Conservation (phyloP, 2,888 invertebrate species). For the Drosophila melanocephala region DNA sequence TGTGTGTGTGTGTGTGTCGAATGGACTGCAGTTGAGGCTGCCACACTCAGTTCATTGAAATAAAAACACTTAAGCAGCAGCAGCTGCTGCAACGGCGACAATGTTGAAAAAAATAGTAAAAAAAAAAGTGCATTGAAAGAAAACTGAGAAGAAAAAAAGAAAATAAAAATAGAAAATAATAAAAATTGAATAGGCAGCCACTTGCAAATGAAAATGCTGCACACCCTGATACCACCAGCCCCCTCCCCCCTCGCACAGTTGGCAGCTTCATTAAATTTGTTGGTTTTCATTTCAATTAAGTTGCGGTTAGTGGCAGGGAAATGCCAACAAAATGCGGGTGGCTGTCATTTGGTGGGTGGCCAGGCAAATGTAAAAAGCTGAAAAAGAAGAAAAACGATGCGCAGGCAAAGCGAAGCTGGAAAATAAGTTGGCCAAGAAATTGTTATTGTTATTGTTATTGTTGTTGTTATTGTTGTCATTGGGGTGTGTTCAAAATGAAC, state of each 20-base stretch:
- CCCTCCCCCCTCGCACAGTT: no score
- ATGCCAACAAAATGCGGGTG: constrained; percentile 61
- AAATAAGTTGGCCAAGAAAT: constrained; percentile 24
- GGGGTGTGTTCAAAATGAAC: neutral
- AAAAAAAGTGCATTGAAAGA: constrained; percentile 18
- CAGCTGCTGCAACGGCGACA: constrained; percentile 48
- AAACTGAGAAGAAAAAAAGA: constrained; percentile 3
- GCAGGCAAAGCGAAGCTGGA: neutral
- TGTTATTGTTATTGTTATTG: constrained; percentile 30
- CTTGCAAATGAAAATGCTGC: constrained; percentile 58
- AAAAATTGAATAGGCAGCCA: constrained; percentile 10
- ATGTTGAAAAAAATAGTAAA: constrained; percentile 30
- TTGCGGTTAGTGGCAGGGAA: constrained; percentile 74
- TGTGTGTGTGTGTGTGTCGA: neutral
- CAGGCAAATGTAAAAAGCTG: constrained; percentile 2
- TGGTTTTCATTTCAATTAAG: constrained; percentile 77
- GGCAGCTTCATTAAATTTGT: constrained; percentile 73
- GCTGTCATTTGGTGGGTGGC: constrained; percentile 41
- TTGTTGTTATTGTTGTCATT: neutral
- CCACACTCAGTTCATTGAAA: constrained; percentile 66
- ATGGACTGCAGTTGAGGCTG: constrained; percentile 26
- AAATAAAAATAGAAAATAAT: constrained; percentile 11
- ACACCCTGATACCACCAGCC: no score
- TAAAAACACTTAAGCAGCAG: constrained; percentile 68
- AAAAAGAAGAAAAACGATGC: neutral